A percentile compares a stretch with the other conserved stretches of the same genome.
These are phyloP conservation scores for Fratercula arctica DNA, from an alignment of 2,797 vertebrate species.

Conservation along the genomic window DNA sequence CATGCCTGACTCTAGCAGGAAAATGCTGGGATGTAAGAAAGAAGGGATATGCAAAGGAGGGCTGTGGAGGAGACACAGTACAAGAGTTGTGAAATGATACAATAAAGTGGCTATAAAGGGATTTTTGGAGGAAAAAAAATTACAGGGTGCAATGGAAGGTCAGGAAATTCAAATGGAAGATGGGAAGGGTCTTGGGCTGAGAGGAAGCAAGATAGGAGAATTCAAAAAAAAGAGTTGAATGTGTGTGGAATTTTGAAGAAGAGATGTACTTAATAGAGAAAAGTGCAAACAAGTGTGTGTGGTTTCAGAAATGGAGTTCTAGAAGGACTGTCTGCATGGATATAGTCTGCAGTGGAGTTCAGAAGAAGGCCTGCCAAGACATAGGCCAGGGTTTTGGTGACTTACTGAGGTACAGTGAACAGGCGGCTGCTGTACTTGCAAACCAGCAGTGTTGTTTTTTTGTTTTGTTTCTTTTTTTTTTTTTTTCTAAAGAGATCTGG, in stretches of 20 bases:
- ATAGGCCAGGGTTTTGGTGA: not conserved
- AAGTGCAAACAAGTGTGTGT: not conserved
- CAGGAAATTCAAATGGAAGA: not conserved
- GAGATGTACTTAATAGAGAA: not conserved
- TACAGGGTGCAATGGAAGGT: not conserved
- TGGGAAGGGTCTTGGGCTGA: not conserved
- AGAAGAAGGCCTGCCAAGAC: not conserved
- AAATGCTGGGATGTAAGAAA: not conserved
- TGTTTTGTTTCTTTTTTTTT: not conserved
- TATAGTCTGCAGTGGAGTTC: not conserved
- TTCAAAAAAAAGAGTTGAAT: not conserved
- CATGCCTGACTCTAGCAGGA: not conserved
- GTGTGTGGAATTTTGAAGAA: not conserved
- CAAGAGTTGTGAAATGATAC: not conserved
- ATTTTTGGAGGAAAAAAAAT: not conserved
- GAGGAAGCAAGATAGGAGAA: not conserved
- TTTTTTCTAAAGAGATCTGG: not conserved
- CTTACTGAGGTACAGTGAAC: not conserved
- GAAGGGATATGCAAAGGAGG: not conserved
- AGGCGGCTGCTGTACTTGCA: not conserved
- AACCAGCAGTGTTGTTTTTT: not conserved
- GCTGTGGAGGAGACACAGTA: not conserved
- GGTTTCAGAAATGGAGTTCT: not conserved
- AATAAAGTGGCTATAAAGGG: not conserved
- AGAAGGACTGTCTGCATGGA: fast-evolving